Base-by-base conservation (phyloP, 1,140 invertebrate species). In the Drosophila navojoa region DNA sequence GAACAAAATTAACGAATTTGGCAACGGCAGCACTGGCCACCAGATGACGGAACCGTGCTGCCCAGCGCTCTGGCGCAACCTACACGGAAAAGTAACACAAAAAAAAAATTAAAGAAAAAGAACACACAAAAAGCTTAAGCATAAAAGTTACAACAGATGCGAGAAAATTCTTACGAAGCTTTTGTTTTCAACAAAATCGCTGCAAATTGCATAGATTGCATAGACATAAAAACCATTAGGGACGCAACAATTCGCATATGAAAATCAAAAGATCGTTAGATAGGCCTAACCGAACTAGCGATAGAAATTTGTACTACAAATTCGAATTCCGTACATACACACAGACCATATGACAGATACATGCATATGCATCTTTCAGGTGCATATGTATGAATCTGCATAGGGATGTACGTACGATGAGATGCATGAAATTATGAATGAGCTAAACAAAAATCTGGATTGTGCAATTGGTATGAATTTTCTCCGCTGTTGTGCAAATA, bases 401-500 rank as follows among this genome's bases (percentile, higher is more conserved):
- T 42, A 42, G 6, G 40, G 3, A n/a, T 42, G 42, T 44, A 0
- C 42, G 42, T 16, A 44, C 42, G n/a, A 44, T 15, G n/a, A 44
- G 15, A 15, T 44, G 42, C 19, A 6, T 64, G 19, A 49, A 47
- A 59, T 40, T 25, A 52, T 57, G 57, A 69, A 68, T 38, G 61
- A 32, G 42, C 38, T 16, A 55, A 59, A 58, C 40, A 42, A 69
- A 59, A 69, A 54, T 78, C 79, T 82, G 79, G 84, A 87, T 84
- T 69, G 84, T 89, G 84, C 84, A 89, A 89, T 89, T 89, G 84
- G 84, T 89, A 87, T 84, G 53, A 79, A 89, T 89, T 89, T 87
- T 89, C 84, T 84, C 85, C 84, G 58, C 74, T 89, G 77, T 76
- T 89, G 84, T 82, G 69, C 63, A 32, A 11, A 61, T 15, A 62